These are phyloP conservation scores for Potamarius usumacintae DNA, from an alignment of 2,113 vertebrate species.

Conservation along the genomic window DNA sequence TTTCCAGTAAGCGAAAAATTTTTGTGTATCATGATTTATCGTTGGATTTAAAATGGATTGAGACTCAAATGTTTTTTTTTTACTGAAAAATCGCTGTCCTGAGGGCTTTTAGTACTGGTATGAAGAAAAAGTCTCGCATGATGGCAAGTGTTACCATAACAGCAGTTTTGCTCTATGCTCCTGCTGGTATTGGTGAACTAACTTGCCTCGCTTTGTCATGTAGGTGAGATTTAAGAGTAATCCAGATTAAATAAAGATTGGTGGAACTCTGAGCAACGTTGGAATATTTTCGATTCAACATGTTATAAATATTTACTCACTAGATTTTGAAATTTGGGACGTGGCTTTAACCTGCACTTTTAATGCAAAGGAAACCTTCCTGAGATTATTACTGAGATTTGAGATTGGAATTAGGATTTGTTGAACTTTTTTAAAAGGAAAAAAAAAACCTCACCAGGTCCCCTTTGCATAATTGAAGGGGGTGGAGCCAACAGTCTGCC, in stretches of 20 bases:
- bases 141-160: background rate
- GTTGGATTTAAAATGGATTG: no score
- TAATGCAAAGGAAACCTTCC: no score
- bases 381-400: no score
- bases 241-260: background rate
- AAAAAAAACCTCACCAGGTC: no score
- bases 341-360: background rate
- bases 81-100: no score
- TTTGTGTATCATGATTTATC: no score
- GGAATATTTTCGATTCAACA: no score
- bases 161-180: background rate
- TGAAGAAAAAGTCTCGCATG: background rate
- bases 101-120: no score
- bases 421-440: no score
- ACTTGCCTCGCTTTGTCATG: background rate
- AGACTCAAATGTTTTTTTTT: no score
- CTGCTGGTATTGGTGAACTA: background rate
- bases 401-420: no score
- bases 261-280: background rate
- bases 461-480: background rate
- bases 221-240: background rate
- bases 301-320: no score
- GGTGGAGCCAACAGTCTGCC: background rate
- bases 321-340: background rate
- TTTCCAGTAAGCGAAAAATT: slow-evolving; percentile 79